Conservation (phyloP, 2,113 vertebrate species). For the Proteles cristata region DNA sequence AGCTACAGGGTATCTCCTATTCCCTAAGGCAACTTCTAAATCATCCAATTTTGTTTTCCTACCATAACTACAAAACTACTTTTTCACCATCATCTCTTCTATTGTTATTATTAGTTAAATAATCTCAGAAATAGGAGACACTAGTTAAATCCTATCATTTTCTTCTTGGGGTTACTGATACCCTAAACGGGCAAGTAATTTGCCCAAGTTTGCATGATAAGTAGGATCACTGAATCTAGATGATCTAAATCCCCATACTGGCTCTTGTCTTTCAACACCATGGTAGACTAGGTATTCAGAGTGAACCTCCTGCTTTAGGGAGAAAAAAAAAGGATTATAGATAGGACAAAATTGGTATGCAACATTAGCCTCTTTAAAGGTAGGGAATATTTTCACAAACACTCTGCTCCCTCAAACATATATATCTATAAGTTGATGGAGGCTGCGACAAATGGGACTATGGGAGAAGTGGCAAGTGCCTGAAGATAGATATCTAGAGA, state of each 20-base stretch:
- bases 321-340: neutral
- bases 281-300: neutral
- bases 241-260: neutral
- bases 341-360: neutral
- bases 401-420: neutral
- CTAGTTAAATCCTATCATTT: neutral
- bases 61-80: neutral
- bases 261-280: neutral
- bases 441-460: neutral
- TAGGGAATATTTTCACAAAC: neutral
- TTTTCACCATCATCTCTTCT: neutral
- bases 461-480: neutral
- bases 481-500: neutral
- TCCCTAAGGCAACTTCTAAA: conserved; percentile 12
- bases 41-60: conserved; percentile 43
- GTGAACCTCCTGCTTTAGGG: neutral
- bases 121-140: neutral
- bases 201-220: neutral
- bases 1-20: neutral
- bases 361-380: neutral
- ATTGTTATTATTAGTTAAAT: neutral
- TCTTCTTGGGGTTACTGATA: neutral
- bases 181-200: neutral
- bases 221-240: neutral
- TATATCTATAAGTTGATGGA: neutral